These are phyloP conservation scores for Trachymyrmex cornetzi DNA, from an alignment of 1,140 invertebrate species.

Conservation along the genomic window DNA sequence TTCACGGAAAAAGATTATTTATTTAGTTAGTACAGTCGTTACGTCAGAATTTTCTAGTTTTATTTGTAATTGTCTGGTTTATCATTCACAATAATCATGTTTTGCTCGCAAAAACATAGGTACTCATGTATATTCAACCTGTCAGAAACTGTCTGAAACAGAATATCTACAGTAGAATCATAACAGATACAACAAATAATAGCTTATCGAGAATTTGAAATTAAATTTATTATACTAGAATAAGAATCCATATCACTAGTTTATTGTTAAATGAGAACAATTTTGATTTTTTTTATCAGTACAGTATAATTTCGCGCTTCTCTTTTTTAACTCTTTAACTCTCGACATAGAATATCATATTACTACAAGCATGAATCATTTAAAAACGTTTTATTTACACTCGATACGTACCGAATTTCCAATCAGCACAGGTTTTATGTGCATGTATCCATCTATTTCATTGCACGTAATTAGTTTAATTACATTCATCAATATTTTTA, in stretches of 20 bases:
- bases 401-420: slow-evolving; percentile 26
- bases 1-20: slow-evolving; percentile 21
- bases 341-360: slow-evolving; percentile 22
- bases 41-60: slow-evolving; percentile 18
- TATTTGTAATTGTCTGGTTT: slow-evolving; percentile 39
- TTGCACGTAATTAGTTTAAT: neutral
- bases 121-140: neutral
- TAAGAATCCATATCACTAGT: neutral
- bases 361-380: neutral
- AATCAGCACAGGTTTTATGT: slow-evolving; percentile 31
- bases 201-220: neutral
- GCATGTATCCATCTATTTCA: neutral
- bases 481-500: neutral
- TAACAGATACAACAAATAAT: neutral
- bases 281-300: neutral
- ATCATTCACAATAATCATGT: slow-evolving; percentile 29
- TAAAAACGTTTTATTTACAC: slow-evolving; percentile 4
- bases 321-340: no score
- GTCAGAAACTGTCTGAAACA: neutral
- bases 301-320: neutral
- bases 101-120: neutral
- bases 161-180: slow-evolving; percentile 1
- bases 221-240: slow-evolving; percentile 17
- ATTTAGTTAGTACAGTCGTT: neutral
- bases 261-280: slow-evolving; percentile 1